A percentile compares a stretch with the other conserved stretches of the same genome.
phyloP scores from a whole-genome alignment of 1,140 invertebrate species.

The Drosophila willistoni region DNA sequence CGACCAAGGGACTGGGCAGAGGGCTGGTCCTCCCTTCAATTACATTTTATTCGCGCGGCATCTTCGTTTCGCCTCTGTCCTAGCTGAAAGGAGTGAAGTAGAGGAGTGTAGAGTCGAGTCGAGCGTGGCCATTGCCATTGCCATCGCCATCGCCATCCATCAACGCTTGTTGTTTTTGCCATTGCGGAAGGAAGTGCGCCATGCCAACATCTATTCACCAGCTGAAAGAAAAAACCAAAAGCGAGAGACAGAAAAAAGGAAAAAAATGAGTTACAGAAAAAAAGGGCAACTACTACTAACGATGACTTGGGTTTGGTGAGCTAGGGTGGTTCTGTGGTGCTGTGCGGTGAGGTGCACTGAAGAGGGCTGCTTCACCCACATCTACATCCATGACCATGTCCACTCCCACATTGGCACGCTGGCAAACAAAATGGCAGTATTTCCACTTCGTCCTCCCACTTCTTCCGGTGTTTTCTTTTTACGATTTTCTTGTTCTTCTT shows the following conservation, averaged over 20 bases:
- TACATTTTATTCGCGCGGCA: constrained; percentile 74
- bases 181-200: constrained; percentile 58
- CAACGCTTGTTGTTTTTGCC: constrained; percentile 36
- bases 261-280: constrained; percentile 15
- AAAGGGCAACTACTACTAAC: constrained; percentile 59
- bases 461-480: constrained; percentile 36
- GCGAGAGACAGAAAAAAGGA: constrained; percentile 20
- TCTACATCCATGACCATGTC: neutral
- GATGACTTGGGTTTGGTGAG: constrained; percentile 22
- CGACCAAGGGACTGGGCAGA: neutral
- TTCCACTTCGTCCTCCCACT: constrained; percentile 37
- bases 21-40: constrained; percentile 64
- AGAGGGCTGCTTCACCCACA: constrained; percentile 17
- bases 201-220: constrained; percentile 57
- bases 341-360: neutral
- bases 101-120: constrained; percentile 9
- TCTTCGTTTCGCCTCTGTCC: constrained; percentile 21
- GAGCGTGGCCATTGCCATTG: constrained; percentile 49
- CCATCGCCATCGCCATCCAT: constrained; percentile 52
- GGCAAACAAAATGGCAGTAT: constrained; percentile 48
- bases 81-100: no score
- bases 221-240: constrained; percentile 44
- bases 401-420: constrained; percentile 18
- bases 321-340: neutral
- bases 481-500: constrained; percentile 27